Evolutionary conservation across 2,888 invertebrate species (phyloP).

Genomic region (Ophioninae sp.): DNA sequence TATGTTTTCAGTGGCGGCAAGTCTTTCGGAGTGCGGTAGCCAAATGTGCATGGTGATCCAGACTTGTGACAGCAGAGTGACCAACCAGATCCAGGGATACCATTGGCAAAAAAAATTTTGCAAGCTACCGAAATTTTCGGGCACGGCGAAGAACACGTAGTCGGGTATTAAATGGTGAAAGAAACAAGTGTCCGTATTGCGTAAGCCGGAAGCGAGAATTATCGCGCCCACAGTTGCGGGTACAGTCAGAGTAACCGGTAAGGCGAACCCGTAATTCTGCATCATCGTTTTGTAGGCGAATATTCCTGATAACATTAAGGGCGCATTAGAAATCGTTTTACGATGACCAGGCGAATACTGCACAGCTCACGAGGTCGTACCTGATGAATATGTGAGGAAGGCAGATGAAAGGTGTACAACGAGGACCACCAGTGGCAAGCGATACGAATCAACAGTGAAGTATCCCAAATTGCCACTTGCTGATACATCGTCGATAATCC

Average conservation of each 20-base stretch:
- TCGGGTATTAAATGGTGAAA: constrained; percentile 83
- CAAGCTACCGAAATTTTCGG: constrained; percentile 79
- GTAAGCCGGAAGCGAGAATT: constrained; percentile 85
- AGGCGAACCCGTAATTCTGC: constrained; percentile 92
- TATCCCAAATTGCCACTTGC: constrained; percentile 21
- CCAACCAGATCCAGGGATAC: constrained; percentile 89
- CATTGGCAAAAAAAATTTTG: constrained; percentile 84
- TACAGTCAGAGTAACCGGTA: constrained; percentile 90
- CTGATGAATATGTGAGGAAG: constrained; percentile 86
- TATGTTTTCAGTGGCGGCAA: constrained; percentile 92
- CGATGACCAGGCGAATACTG: not conserved
- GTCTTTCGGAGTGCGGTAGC: constrained; percentile 90
- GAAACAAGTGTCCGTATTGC: constrained; percentile 86
- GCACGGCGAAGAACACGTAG: constrained; percentile 82
- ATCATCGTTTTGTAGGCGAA: constrained; percentile 95
- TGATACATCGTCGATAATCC: not conserved
- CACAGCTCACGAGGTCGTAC: constrained; percentile 64
- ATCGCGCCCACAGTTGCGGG: constrained; percentile 88
- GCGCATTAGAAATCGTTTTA: not conserved
- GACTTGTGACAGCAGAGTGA: constrained; percentile 91
- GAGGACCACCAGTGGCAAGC: constrained; percentile 83
- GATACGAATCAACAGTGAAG: constrained; percentile 54
- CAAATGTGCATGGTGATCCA: constrained; percentile 95
- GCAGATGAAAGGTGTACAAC: constrained; percentile 86
- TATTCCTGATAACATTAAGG: constrained; percentile 82